These are phyloP conservation scores for Microchrysa polita DNA, from an alignment of 2,888 invertebrate genomes.

Conservation along the genomic window DNA sequence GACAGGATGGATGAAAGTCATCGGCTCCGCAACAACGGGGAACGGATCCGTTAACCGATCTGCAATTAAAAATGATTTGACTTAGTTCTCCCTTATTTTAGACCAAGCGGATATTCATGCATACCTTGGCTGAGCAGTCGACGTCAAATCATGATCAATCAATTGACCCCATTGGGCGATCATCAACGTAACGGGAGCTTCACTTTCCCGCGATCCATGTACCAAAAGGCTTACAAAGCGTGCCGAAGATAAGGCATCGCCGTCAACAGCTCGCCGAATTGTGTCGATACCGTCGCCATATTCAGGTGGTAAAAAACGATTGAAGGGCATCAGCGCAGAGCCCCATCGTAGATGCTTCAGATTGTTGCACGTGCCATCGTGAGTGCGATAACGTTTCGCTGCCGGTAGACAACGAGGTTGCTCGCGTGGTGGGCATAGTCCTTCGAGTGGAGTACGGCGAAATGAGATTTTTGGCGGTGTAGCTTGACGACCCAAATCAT, in stretches of 20 bases:
- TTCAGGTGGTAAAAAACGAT: slow-evolving; percentile 80
- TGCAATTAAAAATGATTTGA: slow-evolving; percentile 46
- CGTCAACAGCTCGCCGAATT: slow-evolving; percentile 68
- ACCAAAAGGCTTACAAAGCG: slow-evolving; percentile 77
- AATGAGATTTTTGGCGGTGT: slow-evolving; percentile 61
- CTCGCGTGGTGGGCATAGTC: slow-evolving; percentile 73
- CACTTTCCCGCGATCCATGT: slow-evolving; percentile 72
- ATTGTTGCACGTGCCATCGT: slow-evolving; percentile 92
- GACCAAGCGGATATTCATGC: too few relatives aligned
- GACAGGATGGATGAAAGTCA: slow-evolving; percentile 83
- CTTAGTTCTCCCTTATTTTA: neutral
- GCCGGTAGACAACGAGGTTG: slow-evolving; percentile 76
- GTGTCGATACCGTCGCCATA: slow-evolving; percentile 79
- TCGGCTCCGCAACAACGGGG: slow-evolving; percentile 75
- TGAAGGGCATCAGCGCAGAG: slow-evolving; percentile 82
- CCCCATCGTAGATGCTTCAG: slow-evolving; percentile 80
- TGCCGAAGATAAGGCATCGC: slow-evolving; percentile 77
- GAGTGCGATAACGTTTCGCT: slow-evolving; percentile 79
- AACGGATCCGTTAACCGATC: slow-evolving; percentile 78
- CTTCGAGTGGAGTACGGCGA: slow-evolving; percentile 62
- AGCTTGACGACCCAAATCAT: slow-evolving; percentile 60
- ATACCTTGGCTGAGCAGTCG: slow-evolving; percentile 76
- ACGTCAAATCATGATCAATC: slow-evolving; percentile 87
- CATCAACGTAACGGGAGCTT: slow-evolving; percentile 78
- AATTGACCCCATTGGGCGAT: slow-evolving; percentile 94